Evolutionary conservation across 2,888 invertebrate genomes (phyloP).

Genomic region (Julus scandinavius): DNA sequence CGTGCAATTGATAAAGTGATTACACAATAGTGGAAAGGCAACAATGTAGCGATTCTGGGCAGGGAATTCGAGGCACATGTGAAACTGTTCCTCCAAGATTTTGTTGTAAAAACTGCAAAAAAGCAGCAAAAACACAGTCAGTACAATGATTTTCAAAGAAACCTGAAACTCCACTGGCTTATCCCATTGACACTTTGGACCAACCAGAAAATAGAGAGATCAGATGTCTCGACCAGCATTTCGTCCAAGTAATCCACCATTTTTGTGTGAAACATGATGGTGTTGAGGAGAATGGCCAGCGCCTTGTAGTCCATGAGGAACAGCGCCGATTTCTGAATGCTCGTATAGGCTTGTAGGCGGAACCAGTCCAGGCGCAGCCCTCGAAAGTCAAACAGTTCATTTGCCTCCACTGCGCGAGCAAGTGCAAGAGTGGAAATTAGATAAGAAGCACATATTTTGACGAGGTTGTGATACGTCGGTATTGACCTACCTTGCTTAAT

Average conservation of each 20-base stretch:
- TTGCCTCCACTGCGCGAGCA: conserved; percentile 80
- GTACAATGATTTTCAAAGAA: not conserved
- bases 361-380: conserved; percentile 98
- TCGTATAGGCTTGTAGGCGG: conserved; percentile 92
- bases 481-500: conserved; percentile 79
- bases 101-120: conserved; percentile 83
- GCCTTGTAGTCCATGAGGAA: conserved; percentile 83
- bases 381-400: conserved; percentile 94
- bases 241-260: conserved; percentile 99
- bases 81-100: conserved; percentile 97
- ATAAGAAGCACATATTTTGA: not conserved
- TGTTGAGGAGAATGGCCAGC: conserved; percentile 91
- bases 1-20: conserved; percentile 97
- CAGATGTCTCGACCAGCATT: conserved; percentile 95
- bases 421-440: not conserved
- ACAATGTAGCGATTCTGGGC: conserved; percentile 98
- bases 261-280: conserved; percentile 95
- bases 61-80: conserved; percentile 98
- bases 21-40: conserved; percentile 96
- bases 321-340: conserved; percentile 82
- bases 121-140: not conserved
- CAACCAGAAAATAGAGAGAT: conserved; percentile 94
- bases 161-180: not conserved
- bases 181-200: conserved; percentile 41
- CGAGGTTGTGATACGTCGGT: not conserved